Base-by-base conservation (phyloP, 2,888 invertebrate genomes). In the Subacronicta megacephala region DNA sequence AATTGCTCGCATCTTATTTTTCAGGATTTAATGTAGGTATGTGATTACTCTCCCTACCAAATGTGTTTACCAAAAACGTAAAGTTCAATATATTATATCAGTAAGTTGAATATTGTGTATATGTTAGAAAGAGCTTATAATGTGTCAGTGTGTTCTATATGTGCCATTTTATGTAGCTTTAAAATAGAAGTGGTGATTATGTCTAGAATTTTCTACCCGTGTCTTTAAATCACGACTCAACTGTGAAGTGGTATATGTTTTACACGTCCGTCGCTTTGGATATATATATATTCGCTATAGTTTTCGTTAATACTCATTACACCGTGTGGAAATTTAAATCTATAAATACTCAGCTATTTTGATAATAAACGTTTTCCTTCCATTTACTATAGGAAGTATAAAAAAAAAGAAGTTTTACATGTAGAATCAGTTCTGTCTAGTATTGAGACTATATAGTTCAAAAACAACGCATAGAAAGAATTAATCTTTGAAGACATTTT, bases 91-190 rank as follows among this genome's bases (percentile, higher is more conserved):
- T n/a, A 38, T 52, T n/a, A 1, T 33, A 61, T 17, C 57, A 54
- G 59, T 52, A 58, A 51, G 17, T 36, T 44, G 35, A 45, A 42
- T 53, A 54, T 65, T 36, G 44, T 51, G 46, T 65, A 44, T 58
- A 49, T 67, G 52, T 74, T 79, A 73, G 56, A 77, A 66, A 70
- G 81, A 85, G 82, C 81, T 84, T 84, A 82, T 56, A 72, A 79
- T 65, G 62, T 83, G 77, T 87, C 81, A 53, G 83, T 86, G 87
- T 90, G 89, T 90, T 90, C 87, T 88, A 59, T 61, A 84, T 81
- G 90, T 90, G 88, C 89, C 88, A 90, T 83, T 87, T 69, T 70
- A 63, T 45, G 56, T 61, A 77, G 54, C 38, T 61, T 69, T 76
- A 65, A 65, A 41, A 56, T 74, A 75, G 49, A 35, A 53, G 52